phyloP scores from a whole-genome alignment of 2,888 invertebrate genomes.

The Drosophila tanythrix region DNA sequence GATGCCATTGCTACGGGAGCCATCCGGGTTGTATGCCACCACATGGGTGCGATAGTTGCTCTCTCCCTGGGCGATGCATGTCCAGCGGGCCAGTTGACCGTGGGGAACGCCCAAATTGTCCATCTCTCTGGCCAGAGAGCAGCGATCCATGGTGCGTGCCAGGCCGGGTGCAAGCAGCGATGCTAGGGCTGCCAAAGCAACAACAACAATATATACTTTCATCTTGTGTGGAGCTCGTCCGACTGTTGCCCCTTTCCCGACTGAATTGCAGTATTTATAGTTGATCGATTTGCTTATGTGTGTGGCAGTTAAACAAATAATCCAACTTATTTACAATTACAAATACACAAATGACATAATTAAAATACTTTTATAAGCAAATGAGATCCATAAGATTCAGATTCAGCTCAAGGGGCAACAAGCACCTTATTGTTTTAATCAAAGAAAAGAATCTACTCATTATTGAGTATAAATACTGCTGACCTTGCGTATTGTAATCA shows the following conservation, averaged over 20 bases:
- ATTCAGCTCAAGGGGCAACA: not conserved
- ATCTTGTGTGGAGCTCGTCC: constrained; percentile 24
- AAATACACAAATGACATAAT: constrained; percentile 5
- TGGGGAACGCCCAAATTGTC: constrained; percentile 70
- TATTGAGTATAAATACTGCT: not conserved
- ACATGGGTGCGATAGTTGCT: constrained; percentile 83
- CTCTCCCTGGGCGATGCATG: constrained; percentile 77
- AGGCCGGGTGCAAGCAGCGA: constrained; percentile 31
- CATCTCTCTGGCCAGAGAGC: constrained; percentile 74
- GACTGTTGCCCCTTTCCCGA: constrained; percentile 16
- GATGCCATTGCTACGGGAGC: constrained; percentile 83
- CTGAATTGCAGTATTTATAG: constrained; percentile 40
- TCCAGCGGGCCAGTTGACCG: constrained; percentile 70
- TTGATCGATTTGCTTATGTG: not conserved
- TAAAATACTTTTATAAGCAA: constrained; percentile 6
- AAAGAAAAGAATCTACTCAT: not conserved
- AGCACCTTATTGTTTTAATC: not conserved
- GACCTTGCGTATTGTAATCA: not conserved
- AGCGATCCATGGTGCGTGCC: constrained; percentile 66
- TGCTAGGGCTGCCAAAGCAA: constrained; percentile 41
- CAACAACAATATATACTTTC: constrained; percentile 23
- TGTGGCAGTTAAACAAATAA: constrained; percentile 24
- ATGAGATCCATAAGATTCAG: constrained; percentile 33
- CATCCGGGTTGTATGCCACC: constrained; percentile 84
- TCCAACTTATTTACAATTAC: not conserved